Percentiles rank a stretch among this genome's conserved stretches.
Evolutionary conservation across 2,113 vertebrate species (phyloP).

Genomic region (Pelecanoides urinatrix): DNA sequence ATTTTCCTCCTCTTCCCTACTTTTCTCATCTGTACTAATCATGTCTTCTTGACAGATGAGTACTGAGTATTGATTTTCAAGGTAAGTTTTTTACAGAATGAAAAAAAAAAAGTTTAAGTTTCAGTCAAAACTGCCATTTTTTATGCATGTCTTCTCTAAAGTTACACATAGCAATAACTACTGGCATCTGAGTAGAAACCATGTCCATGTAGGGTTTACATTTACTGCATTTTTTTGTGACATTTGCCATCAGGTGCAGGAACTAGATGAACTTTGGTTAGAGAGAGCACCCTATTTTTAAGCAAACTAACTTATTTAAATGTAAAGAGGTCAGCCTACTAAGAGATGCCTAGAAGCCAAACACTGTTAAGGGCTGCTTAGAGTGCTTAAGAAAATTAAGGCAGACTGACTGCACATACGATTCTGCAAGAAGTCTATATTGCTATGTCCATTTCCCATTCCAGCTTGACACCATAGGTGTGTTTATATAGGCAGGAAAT

Average conservation of each 20-base stretch:
- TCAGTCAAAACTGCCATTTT: neutral
- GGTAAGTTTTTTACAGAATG: neutral
- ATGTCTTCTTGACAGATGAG: neutral
- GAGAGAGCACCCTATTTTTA: neutral
- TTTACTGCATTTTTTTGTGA: neutral
- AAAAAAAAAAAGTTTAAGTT: neutral
- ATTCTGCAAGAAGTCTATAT: neutral
- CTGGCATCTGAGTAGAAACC: neutral
- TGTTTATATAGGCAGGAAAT: neutral
- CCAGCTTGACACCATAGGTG: neutral
- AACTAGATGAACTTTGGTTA: neutral
- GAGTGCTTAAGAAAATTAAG: slow-evolving; percentile 5
- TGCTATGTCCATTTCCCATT: neutral
- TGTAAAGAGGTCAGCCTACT: neutral
- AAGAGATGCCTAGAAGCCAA: neutral
- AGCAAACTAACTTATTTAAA: slow-evolving; percentile 13
- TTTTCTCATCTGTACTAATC: neutral
- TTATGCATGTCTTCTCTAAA: neutral
- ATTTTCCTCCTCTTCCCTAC: neutral
- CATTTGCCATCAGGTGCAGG: neutral
- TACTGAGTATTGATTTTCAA: neutral
- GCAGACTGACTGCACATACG: neutral
- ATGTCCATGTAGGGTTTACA: neutral
- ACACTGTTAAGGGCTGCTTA: neutral
- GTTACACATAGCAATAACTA: neutral